Percentiles rank a stretch among this genome's conserved stretches.
Evolutionary conservation across 2,888 invertebrate genomes (phyloP).

Genomic region (Temnothorax unifasciatus): DNA sequence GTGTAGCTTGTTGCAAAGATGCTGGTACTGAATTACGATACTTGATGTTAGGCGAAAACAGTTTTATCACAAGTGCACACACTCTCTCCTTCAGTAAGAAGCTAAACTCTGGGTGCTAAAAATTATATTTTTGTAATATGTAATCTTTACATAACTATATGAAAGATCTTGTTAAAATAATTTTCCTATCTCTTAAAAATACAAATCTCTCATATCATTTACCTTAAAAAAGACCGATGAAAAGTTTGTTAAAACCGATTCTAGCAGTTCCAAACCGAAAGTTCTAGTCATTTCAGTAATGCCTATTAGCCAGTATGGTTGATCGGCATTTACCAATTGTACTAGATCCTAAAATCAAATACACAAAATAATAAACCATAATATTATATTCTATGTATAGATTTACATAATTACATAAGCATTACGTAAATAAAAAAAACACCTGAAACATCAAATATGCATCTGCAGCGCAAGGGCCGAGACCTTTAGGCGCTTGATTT

Average conservation of each 20-base stretch:
- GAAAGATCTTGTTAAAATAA: constrained; percentile 29
- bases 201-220: constrained; percentile 23
- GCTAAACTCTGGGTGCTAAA: constrained; percentile 96
- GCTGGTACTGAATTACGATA: constrained; percentile 90
- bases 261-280: constrained; percentile 97
- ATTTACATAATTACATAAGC: constrained; percentile 8
- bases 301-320: constrained; percentile 97
- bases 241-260: constrained; percentile 96
- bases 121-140: constrained; percentile 70
- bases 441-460: constrained; percentile 98
- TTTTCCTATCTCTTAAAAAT: background rate
- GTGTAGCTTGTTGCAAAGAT: constrained; percentile 89
- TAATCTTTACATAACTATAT: background rate
- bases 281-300: constrained; percentile 99
- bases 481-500: constrained; percentile 92
- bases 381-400: background rate
- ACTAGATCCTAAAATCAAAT: constrained; percentile 93
- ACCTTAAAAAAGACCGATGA: constrained; percentile 95
- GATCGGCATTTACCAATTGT: constrained; percentile 98
- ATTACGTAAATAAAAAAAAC: constrained; percentile 9
- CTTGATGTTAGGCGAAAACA: constrained; percentile 99
- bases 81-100: constrained; percentile 98
- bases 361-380: constrained; percentile 21
- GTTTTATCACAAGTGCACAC: constrained; percentile 98
- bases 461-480: constrained; percentile 96